A percentile compares a stretch with the other conserved stretches of the same genome.
Evolutionary conservation across 2,797 vertebrate species (phyloP).

Genomic region (Rhadinocentrus ornatus): DNA sequence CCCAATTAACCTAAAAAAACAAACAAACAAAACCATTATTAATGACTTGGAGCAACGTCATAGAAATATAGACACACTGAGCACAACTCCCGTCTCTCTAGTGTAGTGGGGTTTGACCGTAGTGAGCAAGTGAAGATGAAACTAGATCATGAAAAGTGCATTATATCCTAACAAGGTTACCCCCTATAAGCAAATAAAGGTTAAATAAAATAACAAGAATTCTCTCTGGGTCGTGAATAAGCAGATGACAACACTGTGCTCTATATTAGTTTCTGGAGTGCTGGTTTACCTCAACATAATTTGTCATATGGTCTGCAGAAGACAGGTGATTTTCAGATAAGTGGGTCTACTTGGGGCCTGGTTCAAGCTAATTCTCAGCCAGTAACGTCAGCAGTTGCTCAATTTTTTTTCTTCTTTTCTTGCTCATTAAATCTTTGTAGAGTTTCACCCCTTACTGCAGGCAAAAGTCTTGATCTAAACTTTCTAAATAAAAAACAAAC

Average conservation of each 20-base stretch:
- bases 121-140: constrained; percentile 46
- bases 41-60: constrained; percentile 57
- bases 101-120: constrained; percentile 46
- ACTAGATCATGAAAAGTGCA: constrained; percentile 67
- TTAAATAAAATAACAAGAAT: constrained; percentile 72
- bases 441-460: constrained; percentile 24
- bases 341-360: constrained; percentile 75
- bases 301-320: constrained; percentile 68
- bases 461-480: constrained; percentile 19
- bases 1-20: constrained; percentile 49
- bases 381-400: constrained; percentile 64
- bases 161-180: constrained; percentile 68
- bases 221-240: constrained; percentile 61
- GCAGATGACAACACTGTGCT: constrained; percentile 59
- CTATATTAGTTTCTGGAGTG: constrained; percentile 68
- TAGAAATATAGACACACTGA: constrained; percentile 25
- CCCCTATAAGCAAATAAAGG: constrained; percentile 60
- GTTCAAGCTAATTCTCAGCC: constrained; percentile 70
- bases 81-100: constrained; percentile 26
- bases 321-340: constrained; percentile 80
- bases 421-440: constrained; percentile 69
- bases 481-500: constrained; percentile 8
- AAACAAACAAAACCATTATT: too few relatives aligned
- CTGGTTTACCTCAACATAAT: constrained; percentile 74
- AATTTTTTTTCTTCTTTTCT: constrained; percentile 51